These are phyloP conservation scores for Acleris sparsana DNA, from an alignment of 2,888 invertebrate species.

Conservation along the genomic window DNA sequence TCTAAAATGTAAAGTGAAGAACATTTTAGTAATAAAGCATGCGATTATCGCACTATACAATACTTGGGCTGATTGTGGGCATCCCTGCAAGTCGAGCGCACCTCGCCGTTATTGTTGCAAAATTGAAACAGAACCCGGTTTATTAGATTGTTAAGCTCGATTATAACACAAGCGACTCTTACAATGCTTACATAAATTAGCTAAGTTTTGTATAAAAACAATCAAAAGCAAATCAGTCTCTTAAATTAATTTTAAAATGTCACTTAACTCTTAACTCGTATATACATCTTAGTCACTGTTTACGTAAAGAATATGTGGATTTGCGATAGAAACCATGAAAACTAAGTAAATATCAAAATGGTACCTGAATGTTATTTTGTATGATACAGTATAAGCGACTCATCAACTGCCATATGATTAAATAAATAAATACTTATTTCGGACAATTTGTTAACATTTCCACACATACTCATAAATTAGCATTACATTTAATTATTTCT, in stretches of 20 bases:
- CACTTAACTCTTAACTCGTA: slow-evolving; percentile 64
- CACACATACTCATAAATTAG: slow-evolving; percentile 35
- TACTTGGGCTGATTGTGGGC: no score
- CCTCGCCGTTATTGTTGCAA: no score
- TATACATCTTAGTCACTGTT: slow-evolving; percentile 58
- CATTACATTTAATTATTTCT: slow-evolving; percentile 45
- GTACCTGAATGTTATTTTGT: no score
- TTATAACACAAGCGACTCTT: neutral
- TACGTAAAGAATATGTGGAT: slow-evolving; percentile 22
- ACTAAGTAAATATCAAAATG: neutral
- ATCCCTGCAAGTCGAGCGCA: no score
- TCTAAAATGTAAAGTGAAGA: no score
- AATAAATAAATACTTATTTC: slow-evolving; percentile 1
- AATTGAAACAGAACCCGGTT: no score
- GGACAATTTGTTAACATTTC: slow-evolving; percentile 20
- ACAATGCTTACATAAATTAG: slow-evolving; percentile 13
- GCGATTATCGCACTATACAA: no score
- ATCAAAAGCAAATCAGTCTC: slow-evolving; percentile 79
- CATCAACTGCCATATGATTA: neutral
- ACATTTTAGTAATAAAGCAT: no score
- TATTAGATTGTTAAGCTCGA: no score
- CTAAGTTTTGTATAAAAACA: slow-evolving; percentile 39
- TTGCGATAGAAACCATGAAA: neutral
- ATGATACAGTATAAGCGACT: neutral
- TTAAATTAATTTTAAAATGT: slow-evolving; percentile 69